Evolutionary conservation across 2,113 vertebrate species (phyloP), one percentile per base, ranked within the genome.

Genomic region (Rhinolophus ferrumequinum): DNA sequence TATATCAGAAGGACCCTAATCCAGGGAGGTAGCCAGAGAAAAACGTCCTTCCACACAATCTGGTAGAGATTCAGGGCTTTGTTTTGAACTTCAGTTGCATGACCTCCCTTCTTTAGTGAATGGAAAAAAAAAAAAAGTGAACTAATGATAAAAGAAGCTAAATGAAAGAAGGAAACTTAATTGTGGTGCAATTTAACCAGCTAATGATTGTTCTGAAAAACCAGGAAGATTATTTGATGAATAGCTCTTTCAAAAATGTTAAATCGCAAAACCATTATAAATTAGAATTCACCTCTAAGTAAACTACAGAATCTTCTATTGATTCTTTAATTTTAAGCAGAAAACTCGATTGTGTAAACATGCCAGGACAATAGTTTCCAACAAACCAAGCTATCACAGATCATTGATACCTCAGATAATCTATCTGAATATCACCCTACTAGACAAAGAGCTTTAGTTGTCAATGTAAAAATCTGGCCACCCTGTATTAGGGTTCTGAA

Each of bases 151-250:
- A 95, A 95, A 60, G 41, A 95, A 93, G 38, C 77, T 94, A 96
- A 95, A 72, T 86, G 18, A 88, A 96, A 93, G n/a, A 73, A 91
- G 67, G 33, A 88, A 94, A 94, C 90, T 84, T 94, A 97, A 81
- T 81, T 92, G 24, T 87, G 38, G 28, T 90, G 0, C 81, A 94
- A 82, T 94, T 95, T 93, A 93, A 81, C 50, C 50, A 88, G 54
- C 47, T 97, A 84, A 90, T 88, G 72, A 73, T 81, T 82, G 81
- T 85, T 82, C 67, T 96, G n/a, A 52, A 81, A 96, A 88, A 77
- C 1, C 13, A 85, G 44, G 64, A 52, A 82, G 33, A 94, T 88
- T 95, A 76, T 91, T 94, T 88, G 44, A 47, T 60, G 35, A 95
- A 54, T 77, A 96, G 35, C 26, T 94, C 47, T 90, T 66, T 90